Evolutionary conservation across 2,113 vertebrate species (phyloP).

Genomic region (Chelonoidis abingdonii): DNA sequence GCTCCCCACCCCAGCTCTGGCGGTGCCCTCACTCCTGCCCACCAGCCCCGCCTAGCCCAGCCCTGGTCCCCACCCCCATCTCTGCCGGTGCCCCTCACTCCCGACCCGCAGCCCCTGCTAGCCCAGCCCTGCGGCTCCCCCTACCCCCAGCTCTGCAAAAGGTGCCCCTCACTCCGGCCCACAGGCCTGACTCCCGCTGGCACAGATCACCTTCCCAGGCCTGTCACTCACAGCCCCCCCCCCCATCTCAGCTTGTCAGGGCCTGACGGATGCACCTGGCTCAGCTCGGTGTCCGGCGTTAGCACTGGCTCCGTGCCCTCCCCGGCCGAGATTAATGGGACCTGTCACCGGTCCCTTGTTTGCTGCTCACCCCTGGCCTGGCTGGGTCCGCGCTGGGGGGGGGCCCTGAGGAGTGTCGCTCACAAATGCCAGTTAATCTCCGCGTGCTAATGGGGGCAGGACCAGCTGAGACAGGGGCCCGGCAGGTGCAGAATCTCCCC

Average conservation of each 20-base stretch:
- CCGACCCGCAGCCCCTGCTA: neutral
- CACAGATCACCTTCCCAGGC: neutral
- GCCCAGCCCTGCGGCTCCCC: too few species aligned
- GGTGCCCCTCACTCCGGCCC: neutral
- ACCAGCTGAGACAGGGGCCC: neutral
- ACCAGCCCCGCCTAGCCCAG: too few species aligned
- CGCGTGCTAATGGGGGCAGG: constrained; percentile 35
- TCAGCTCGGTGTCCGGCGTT: constrained; percentile 17
- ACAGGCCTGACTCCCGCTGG: neutral
- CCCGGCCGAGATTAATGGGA: constrained; percentile 69
- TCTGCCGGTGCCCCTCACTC: neutral
- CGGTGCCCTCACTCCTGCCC: too few species aligned
- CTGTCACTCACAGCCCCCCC: neutral
- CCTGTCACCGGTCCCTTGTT: constrained; percentile 77
- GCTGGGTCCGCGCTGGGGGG: neutral
- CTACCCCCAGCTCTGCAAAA: too few species aligned
- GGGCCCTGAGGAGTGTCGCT: constrained; percentile 23
- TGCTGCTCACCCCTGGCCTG: constrained; percentile 72
- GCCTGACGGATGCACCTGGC: constrained; percentile 6
- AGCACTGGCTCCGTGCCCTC: constrained; percentile 50
- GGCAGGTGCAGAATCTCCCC: too few species aligned
- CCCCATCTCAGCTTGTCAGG: neutral
- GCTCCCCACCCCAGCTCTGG: too few species aligned
- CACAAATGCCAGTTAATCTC: constrained; percentile 64
- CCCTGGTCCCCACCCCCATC: neutral